Evolutionary conservation across 2,888 invertebrate species (phyloP).

Genomic region (Perithous albicinctus): DNA sequence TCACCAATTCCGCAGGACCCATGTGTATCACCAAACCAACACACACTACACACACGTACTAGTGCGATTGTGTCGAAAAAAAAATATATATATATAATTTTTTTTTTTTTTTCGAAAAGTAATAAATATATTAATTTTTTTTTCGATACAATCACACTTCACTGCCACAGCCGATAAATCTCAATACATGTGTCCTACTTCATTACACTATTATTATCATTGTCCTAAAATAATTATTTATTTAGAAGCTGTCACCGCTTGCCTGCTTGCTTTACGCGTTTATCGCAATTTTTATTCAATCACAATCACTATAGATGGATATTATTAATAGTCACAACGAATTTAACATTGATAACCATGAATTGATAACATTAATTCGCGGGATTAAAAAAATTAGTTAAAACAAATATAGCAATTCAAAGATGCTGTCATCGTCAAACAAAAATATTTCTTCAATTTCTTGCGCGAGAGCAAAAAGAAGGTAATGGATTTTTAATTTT

Average conservation of each 20-base stretch:
- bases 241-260: conserved; percentile 79
- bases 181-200: conserved; percentile 63
- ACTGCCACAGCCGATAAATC: conserved; percentile 38
- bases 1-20: conserved; percentile 82
- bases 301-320: conserved; percentile 53
- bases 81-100: not conserved
- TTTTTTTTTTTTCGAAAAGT: no score
- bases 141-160: conserved; percentile 29
- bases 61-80: conserved; percentile 20
- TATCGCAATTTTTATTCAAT: conserved; percentile 64
- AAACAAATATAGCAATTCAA: no score
- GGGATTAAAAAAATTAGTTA: conserved; percentile 22
- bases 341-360: conserved; percentile 24
- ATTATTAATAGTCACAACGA: conserved; percentile 49
- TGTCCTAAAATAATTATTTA: conserved; percentile 65
- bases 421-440: no score
- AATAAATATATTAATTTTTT: not conserved
- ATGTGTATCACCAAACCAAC: conserved; percentile 72
- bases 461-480: no score
- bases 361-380: conserved; percentile 22
- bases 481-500: no score
- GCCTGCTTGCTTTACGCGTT: conserved; percentile 80
- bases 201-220: conserved; percentile 41
- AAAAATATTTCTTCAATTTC: no score
- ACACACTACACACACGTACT: conserved; percentile 73